Base-by-base conservation (phyloP, 2,888 invertebrate genomes). In the Pachycephus smyrnensis region DNA sequence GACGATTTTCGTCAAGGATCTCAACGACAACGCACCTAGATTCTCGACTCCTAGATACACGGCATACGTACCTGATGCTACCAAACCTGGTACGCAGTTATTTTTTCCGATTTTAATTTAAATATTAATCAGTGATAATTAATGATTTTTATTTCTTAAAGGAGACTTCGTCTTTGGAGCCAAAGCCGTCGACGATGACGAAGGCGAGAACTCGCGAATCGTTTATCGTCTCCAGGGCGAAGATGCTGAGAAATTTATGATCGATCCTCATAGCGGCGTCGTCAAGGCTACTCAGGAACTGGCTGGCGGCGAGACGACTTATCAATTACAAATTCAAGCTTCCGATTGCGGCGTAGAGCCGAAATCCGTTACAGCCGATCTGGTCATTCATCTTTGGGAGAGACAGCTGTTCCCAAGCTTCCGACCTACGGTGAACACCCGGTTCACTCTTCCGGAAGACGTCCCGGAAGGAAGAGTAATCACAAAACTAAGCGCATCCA, bases 91-190 rank as follows among this genome's bases (percentile, higher is more conserved):
- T 89, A 94, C 88, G 89, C 36, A 69, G 40, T 68, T 31, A 37
- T 76, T 74, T 68, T 30, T 79, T 35, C 69, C 68, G 30, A 30
- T n/a, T 30, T 73, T 69, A 15, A 30, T 73, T 31, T 37, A 30
- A 15, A 37, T 23, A 35, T 68, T n/a, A 33, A 35, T 77, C 73
- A 69, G 75, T 37, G 35, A 69, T 75, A 55, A 69, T 75, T 76
- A 73, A 68, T 81, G 71, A 30, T 75, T 79, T 79, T 55, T 75
- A 55, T 9, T 9, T 55, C 2, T 82, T 86, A 76, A 84, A 92
- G 94, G 93, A 74, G 92, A 97, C 86, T 98, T 98, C 92, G 96
- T 98, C 35, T 96, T 97, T 89, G 98, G 98, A 12, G 97, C 97
- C 0, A 96, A 95, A 90, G 98, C 98, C 0, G 93, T 93, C 11